phyloP scores from a whole-genome alignment of 2,888 invertebrate genomes.

The Amphipyra berbera region DNA sequence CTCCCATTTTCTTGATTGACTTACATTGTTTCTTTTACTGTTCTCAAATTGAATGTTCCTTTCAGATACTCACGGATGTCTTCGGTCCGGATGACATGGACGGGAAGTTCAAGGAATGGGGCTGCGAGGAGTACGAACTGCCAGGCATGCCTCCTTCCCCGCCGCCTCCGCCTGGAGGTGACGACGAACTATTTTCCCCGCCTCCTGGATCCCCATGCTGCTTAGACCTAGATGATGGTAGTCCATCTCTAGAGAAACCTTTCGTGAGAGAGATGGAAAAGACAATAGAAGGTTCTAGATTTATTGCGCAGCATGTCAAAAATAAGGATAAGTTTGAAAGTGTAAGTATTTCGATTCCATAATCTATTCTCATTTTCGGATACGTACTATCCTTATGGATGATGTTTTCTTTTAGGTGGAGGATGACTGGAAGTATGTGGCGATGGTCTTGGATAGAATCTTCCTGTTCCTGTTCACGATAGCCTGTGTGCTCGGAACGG shows the following conservation, averaged over 20 bases:
- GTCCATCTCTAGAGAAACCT: constrained; percentile 95
- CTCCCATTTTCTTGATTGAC: constrained; percentile 28
- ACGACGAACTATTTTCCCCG: constrained; percentile 96
- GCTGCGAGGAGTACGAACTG: constrained; percentile 93
- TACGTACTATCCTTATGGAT: constrained; percentile 13
- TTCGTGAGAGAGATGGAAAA: constrained; percentile 96
- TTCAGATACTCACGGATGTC: constrained; percentile 94
- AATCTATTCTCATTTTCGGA: constrained; percentile 1
- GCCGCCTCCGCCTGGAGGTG: constrained; percentile 94
- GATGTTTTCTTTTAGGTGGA: constrained; percentile 92
- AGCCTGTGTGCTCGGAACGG: constrained; percentile 97
- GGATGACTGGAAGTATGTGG: constrained; percentile 99
- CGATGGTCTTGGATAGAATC: constrained; percentile 98
- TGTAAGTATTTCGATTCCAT: constrained; percentile 91
- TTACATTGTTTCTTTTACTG: constrained; percentile 5
- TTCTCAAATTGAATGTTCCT: constrained; percentile 37
- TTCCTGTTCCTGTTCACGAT: constrained; percentile 98
- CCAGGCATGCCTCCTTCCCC: constrained; percentile 93
- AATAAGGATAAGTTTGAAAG: constrained; percentile 98
- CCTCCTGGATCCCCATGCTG: constrained; percentile 92
- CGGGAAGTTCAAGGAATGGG: constrained; percentile 87
- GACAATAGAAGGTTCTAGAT: constrained; percentile 97
- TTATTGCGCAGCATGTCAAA: constrained; percentile 98
- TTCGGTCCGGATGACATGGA: constrained; percentile 90
- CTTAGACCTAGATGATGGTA: constrained; percentile 90